Evolutionary conservation across 2,113 vertebrate species (phyloP), one percentile per base, ranked within the genome.

Genomic region (Otocyon megalotis): DNA sequence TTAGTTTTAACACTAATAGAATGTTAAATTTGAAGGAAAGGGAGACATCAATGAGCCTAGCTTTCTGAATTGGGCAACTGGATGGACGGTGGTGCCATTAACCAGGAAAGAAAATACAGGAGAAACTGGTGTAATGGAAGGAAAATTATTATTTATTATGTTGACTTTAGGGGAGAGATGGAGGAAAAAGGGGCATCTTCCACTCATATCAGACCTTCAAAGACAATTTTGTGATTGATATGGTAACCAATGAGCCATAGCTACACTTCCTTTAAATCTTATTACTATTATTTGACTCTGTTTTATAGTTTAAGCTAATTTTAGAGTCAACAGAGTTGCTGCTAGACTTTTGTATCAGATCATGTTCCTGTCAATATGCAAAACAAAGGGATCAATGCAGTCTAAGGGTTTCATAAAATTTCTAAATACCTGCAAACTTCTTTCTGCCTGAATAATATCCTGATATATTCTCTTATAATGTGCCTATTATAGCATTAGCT

Each of bases 1-100:
- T 65, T 65, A 93, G 56, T 85, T 74, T 93, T 32, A 50, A 2
- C 14, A 37, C 19, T 37, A 80, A 14, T 24, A 74, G 13, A 43
- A 48, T 20, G 26, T 72, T 97, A 82, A 48, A 86, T 65, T 94
- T 37, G 37, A 90, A 94, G 71, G 48, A 93, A 90, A 96, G 26
- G 20, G 50, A 88, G 26, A 89, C 28, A 48, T 81, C n/a, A 56
- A 35, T 88, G 60, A 97, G 20, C 24, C 67, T 67, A 32, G n/a
- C 2, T 84, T 53, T 83, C 50, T 74, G 84, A 2, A 6, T 62
- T 88, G 30, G 13, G 28, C 56, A 53, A 8, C 4, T 63, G 19
- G 32, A 56, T 50, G 63, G 79, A 69, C 17, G 48, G 8, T 72
- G 17, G 10, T 26, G 1, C 37, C 79, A 35, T 90, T 85, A 76